Percentiles rank a stretch among this genome's conserved stretches.
Evolutionary conservation across 53 echinoderm and acorn worm genomes (phyloP).

Genomic region (Crossaster papposus): DNA sequence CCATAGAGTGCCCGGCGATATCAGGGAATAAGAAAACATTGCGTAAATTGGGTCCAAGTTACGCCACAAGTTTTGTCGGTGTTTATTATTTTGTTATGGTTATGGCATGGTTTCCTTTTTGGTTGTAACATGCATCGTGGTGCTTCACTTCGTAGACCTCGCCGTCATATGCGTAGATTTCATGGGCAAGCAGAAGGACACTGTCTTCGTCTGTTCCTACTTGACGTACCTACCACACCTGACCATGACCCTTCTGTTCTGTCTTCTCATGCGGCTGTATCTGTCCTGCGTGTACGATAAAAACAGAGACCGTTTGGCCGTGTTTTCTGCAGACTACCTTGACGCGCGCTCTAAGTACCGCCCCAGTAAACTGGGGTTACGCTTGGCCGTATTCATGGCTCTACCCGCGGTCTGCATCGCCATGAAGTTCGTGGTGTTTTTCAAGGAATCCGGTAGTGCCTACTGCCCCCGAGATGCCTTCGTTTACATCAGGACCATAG

Average conservation of each 20-base stretch:
- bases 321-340: conserved; percentile 11
- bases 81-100: not conserved
- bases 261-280: not conserved
- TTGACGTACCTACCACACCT: conserved; percentile 26
- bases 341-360: not conserved
- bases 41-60: no score
- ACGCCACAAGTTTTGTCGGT: no score
- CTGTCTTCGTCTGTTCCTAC: conserved; percentile 17
- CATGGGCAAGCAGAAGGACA: conserved; percentile 2
- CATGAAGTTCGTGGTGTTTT: conserved; percentile 5
- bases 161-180: not conserved
- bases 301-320: not conserved
- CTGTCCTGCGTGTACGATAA: not conserved
- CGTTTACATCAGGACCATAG: conserved; percentile 4
- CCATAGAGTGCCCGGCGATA: no score
- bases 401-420: not conserved
- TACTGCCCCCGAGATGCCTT: not conserved
- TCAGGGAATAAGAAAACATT: no score
- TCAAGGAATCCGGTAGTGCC: not conserved
- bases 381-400: not conserved
- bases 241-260: conserved; percentile 7
- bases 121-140: not conserved
- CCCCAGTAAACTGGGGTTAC: not conserved
- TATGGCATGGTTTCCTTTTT: not conserved
- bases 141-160: conserved; percentile 7